Conservation (phyloP, 2,888 invertebrate genomes). For the Gibbula magus region DNA sequence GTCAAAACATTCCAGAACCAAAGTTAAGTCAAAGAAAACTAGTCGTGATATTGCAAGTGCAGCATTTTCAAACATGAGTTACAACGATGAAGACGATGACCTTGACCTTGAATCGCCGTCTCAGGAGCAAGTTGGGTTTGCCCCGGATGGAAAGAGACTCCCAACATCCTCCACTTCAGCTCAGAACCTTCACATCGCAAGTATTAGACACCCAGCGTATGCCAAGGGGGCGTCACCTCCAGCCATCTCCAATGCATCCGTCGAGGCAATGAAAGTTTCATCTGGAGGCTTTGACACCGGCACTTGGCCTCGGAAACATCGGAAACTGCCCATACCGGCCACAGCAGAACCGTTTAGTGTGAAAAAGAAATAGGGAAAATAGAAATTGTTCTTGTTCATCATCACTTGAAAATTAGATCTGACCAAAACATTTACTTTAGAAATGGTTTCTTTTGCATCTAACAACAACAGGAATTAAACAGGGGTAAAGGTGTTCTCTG, state of each 20-base stretch:
- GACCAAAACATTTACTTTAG: background rate
- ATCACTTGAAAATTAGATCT: background rate
- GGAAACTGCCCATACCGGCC: constrained; percentile 52
- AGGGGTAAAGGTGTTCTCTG: too few species aligned
- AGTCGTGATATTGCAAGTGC: constrained; percentile 55
- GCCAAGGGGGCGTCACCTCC: constrained; percentile 47
- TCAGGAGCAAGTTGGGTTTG: constrained; percentile 23
- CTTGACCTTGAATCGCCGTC: constrained; percentile 31
- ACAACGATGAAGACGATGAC: constrained; percentile 66
- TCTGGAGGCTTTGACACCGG: constrained; percentile 61
- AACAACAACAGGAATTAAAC: background rate
- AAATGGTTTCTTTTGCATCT: background rate
- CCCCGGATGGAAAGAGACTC: background rate
- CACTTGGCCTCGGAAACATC: constrained; percentile 67
- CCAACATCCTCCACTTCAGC: constrained; percentile 25
- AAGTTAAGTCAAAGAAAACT: constrained; percentile 36
- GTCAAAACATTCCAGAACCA: constrained; percentile 46
- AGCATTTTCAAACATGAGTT: constrained; percentile 70
- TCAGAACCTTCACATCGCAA: constrained; percentile 46
- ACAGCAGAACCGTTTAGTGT: constrained; percentile 65
- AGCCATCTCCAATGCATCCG: constrained; percentile 47
- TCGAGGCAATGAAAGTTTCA: constrained; percentile 45
- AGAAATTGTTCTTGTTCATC: background rate
- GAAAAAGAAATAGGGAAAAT: constrained; percentile 49
- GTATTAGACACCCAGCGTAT: constrained; percentile 48